A percentile compares a stretch with the other conserved stretches of the same genome.
These are phyloP conservation scores for Campylorhamphus procurvoides DNA, from an alignment of 2,113 vertebrate genomes.

Conservation along the genomic window DNA sequence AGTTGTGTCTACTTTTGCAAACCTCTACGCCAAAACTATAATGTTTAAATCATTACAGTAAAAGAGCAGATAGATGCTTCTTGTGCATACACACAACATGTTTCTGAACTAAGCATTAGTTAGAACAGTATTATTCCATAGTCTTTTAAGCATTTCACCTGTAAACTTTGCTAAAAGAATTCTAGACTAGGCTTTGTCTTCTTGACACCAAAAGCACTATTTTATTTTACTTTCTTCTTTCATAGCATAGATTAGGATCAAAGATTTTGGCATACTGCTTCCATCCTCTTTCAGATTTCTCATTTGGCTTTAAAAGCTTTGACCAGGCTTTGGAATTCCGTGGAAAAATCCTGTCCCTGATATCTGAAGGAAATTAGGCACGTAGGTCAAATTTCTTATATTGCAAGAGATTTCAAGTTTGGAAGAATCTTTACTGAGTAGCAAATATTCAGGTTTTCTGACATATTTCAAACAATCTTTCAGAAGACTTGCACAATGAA, in stretches of 20 bases:
- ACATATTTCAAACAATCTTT: background rate
- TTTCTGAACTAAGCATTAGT: background rate
- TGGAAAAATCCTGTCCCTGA: background rate
- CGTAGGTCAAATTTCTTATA: background rate
- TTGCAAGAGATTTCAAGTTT: background rate
- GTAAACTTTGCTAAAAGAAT: background rate
- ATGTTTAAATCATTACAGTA: background rate
- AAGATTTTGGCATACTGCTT: background rate
- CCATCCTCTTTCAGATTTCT: background rate
- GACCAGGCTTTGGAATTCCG: background rate
- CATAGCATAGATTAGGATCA: background rate
- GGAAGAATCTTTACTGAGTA: background rate
- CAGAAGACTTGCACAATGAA: background rate
- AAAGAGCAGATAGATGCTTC: background rate
- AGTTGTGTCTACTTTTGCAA: background rate
- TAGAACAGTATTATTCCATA: background rate
- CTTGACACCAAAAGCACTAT: background rate
- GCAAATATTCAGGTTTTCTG: background rate
- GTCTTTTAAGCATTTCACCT: background rate
- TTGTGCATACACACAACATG: background rate
- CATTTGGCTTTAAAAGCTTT: constrained; percentile 10
- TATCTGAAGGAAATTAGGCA: background rate
- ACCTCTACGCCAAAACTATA: background rate
- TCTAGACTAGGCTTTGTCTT: background rate
- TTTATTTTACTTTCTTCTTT: background rate